phyloP scores from a whole-genome alignment of 1,140 invertebrate genomes.

The Triops longicaudatus region DNA sequence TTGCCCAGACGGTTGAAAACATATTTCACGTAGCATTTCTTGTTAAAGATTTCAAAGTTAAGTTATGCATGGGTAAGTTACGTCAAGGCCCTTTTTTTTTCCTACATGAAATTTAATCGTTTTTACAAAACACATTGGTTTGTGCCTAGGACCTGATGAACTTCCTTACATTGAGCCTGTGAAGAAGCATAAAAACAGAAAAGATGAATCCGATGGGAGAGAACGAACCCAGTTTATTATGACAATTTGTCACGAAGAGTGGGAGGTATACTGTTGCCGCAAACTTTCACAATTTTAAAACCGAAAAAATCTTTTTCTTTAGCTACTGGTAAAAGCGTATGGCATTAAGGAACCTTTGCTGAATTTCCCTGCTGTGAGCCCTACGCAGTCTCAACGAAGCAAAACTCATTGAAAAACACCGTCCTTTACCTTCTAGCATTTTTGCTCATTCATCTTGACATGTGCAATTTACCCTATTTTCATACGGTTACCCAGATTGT shows the following conservation, averaged over 20 bases:
- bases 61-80: not conserved
- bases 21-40: constrained; percentile 4
- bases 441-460: not conserved
- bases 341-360: not conserved
- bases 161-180: not conserved
- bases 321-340: not conserved
- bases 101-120: not conserved
- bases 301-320: too few relatives aligned
- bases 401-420: not conserved
- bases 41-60: not conserved
- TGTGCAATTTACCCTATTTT: too few relatives aligned
- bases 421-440: not conserved
- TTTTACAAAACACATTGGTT: not conserved
- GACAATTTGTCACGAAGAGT: not conserved
- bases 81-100: too few relatives aligned
- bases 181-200: not conserved
- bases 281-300: too few relatives aligned
- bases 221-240: not conserved
- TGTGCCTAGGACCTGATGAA: not conserved
- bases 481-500: too few relatives aligned
- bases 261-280: not conserved
- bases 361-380: not conserved
- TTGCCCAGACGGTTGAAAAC: not conserved
- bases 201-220: not conserved
- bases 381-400: not conserved